phyloP scores from a whole-genome alignment of 2,113 vertebrate species.

The Mola mola region DNA sequence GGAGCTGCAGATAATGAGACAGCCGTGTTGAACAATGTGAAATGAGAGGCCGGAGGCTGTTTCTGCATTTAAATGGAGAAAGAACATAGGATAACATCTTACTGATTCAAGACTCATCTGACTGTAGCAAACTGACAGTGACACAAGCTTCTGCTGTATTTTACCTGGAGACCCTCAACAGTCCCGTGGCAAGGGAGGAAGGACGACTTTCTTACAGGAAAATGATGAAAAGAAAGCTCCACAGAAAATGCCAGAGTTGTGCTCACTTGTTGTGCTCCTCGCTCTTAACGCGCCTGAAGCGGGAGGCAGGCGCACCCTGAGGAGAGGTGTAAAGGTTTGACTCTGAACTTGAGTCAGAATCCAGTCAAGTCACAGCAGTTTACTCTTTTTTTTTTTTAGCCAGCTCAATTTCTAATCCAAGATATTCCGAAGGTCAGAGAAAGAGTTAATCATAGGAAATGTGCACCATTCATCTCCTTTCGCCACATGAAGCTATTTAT shows the following conservation, averaged over 20 bases:
- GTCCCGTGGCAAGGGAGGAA: slow-evolving; percentile 1
- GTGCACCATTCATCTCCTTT: slow-evolving; percentile 1
- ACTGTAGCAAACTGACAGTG: slow-evolving; percentile 29
- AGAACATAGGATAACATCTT: slow-evolving; percentile 36
- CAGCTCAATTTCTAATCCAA: too few species aligned
- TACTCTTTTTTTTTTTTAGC: too few species aligned
- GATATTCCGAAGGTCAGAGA: slow-evolving; percentile 7
- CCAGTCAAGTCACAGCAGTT: too few species aligned
- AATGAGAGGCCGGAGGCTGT: slow-evolving; percentile 38
- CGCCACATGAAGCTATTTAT: slow-evolving; percentile 12
- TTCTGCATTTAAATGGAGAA: slow-evolving; percentile 49
- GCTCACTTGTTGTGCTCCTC: slow-evolving; percentile 32
- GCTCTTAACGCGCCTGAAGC: slow-evolving; percentile 45
- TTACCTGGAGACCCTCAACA: slow-evolving; percentile 25
- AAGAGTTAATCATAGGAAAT: neutral
- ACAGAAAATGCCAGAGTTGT: slow-evolving; percentile 25
- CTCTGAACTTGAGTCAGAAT: slow-evolving; percentile 2
- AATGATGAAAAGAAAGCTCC: slow-evolving; percentile 29
- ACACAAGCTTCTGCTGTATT: slow-evolving; percentile 46
- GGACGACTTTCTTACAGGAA: slow-evolving; percentile 18
- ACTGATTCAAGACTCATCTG: slow-evolving; percentile 34
- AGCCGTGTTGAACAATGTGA: slow-evolving; percentile 31
- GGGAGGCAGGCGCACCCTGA: slow-evolving; percentile 25
- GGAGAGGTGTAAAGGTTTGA: slow-evolving; percentile 30
- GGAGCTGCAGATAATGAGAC: slow-evolving; percentile 59